Percentiles rank a stretch among this genome's conserved stretches.
Evolutionary conservation across 2,888 invertebrate genomes (phyloP).

Genomic region (Camponotus fellah): DNA sequence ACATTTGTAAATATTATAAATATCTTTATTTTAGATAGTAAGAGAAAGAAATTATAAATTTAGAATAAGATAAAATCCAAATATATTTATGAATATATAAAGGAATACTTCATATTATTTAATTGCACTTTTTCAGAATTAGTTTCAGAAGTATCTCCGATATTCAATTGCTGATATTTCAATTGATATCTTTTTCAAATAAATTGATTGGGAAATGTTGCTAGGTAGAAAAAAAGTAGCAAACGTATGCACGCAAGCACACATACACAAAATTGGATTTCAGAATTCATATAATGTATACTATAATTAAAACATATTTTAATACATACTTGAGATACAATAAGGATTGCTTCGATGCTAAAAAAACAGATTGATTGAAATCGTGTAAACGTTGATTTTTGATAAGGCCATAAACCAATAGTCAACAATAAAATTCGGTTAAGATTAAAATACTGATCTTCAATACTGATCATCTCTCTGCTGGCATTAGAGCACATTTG

Average conservation of each 20-base stretch:
- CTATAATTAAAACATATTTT: background rate
- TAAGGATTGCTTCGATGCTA: background rate
- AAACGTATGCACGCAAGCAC: too few species aligned
- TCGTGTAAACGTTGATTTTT: background rate
- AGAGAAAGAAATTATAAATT: background rate
- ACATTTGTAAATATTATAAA: background rate
- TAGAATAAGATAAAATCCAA: background rate
- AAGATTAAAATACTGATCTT: background rate
- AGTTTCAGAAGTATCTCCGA: background rate
- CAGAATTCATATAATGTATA: background rate
- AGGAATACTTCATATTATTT: background rate
- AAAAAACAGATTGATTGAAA: background rate
- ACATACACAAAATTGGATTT: background rate
- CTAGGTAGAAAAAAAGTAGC: background rate
- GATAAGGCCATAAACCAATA: conserved; percentile 29
- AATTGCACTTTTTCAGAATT: background rate
- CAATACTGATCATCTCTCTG: background rate
- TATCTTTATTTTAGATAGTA: background rate
- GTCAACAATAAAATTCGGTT: background rate
- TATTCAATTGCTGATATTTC: background rate
- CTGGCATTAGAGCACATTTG: background rate
- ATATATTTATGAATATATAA: background rate
- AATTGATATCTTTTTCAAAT: background rate
- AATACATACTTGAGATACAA: conserved; percentile 23
- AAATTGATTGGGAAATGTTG: background rate